Base-by-base conservation (phyloP, 2,888 invertebrate genomes). In the Malacosoma neustria region DNA sequence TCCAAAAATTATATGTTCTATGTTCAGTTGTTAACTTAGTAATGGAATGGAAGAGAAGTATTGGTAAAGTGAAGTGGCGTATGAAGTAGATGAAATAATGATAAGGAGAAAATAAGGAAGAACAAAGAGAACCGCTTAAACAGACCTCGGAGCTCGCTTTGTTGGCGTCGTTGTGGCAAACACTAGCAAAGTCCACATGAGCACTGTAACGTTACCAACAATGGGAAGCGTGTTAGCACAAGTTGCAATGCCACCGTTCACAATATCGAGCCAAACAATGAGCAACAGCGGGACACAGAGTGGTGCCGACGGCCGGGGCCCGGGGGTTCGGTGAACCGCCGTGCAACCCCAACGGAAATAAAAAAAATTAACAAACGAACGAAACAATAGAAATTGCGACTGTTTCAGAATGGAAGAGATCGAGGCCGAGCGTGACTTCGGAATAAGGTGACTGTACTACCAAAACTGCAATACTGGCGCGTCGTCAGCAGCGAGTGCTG, bases 401-500 rank as follows among this genome's bases (percentile, higher is more conserved):
- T 79, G 81, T 69, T 72, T 72, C 71, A 77, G 75, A 75, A 70
- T 59, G 73, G 71, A 72, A 70, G 49, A 57, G 72, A 65, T 56
- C 62, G 63, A 64, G 70, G 64, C 66, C 66, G 68, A 72, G 64
- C 52, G 63, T 58, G 52, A 48, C 54, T 49, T 56, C 22, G 56
- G 61, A 68, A 73, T 71, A 84, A 87, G 90, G 90, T 90, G 90
- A 89, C 91, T 90, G 91, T 94, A 94, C 93, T 94, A 94, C 94
- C 94, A 93, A 94, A 93, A 93, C 94, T 94, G 93, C 93, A 93
- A 93, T 94, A 94, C 90, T 94, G 94, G 89, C 94, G 92, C 89
- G 93, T 91, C 89, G 92, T 90, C 87, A 92, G 90, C 87, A 92
- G 90, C 88, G 87, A 87, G 87, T 90, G 87, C 76, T 80, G 86